phyloP scores from a whole-genome alignment of 2,113 vertebrate genomes.

The Daubentonia madagascariensis region DNA sequence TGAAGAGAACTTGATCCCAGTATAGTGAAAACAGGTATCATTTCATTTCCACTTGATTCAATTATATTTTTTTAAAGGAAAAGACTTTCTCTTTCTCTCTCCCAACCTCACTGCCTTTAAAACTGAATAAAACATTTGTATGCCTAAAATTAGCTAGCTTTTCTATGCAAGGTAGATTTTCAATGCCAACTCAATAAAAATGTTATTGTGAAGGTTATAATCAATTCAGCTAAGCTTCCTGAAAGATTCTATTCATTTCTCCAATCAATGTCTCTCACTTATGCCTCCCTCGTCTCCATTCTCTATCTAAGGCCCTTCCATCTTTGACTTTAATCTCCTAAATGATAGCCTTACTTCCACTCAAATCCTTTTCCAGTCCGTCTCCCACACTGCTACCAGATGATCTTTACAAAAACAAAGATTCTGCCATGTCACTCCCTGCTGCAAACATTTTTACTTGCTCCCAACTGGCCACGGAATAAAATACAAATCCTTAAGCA shows the following conservation, averaged over 20 bases:
- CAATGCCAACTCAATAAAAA: constrained; percentile 19
- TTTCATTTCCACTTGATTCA: not conserved
- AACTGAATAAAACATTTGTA: constrained; percentile 7
- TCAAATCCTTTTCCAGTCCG: not conserved
- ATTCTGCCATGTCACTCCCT: not conserved
- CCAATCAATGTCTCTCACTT: not conserved
- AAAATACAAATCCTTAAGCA: constrained; percentile 15
- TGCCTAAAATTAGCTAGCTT: not conserved
- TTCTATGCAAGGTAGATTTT: not conserved
- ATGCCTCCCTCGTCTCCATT: not conserved
- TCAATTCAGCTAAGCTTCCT: not conserved
- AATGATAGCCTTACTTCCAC: not conserved
- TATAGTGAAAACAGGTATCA: not conserved
- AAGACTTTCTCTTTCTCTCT: not conserved
- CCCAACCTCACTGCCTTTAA: not conserved
- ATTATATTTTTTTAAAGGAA: not conserved
- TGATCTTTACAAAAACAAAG: constrained; percentile 53
- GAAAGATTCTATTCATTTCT: not conserved
- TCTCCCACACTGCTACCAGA: constrained; percentile 44
- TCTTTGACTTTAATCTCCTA: not conserved
- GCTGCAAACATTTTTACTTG: constrained; percentile 29
- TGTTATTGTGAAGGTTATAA: not conserved
- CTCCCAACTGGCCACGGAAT: constrained; percentile 33
- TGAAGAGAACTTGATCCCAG: not conserved
- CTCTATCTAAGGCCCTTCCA: not conserved